Evolutionary conservation across 2,888 invertebrate species (phyloP).

Genomic region (Scaptomyza tumidula): DNA sequence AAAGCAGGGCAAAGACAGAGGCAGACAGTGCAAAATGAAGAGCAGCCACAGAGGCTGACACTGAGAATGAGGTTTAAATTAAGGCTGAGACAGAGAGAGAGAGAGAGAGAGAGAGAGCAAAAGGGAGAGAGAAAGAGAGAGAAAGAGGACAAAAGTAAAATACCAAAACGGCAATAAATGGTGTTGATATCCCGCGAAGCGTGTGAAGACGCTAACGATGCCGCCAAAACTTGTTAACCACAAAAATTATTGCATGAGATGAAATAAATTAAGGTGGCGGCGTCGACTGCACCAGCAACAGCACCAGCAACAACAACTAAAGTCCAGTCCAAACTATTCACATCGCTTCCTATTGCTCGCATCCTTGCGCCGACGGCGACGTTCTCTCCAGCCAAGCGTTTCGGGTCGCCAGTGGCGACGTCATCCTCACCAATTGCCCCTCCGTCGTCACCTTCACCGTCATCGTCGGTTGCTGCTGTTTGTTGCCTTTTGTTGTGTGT

Average conservation of each 20-base stretch:
- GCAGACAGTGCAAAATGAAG: conserved; percentile 58
- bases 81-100: conserved; percentile 7
- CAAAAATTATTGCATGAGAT: conserved; percentile 82
- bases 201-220: conserved; percentile 83
- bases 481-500: conserved; percentile 50
- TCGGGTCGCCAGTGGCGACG: conserved; percentile 78
- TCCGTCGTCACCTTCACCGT: conserved; percentile 40
- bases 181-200: conserved; percentile 83
- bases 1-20: conserved; percentile 28
- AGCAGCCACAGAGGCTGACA: conserved; percentile 53
- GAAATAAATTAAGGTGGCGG: conserved; percentile 82
- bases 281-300: conserved; percentile 68
- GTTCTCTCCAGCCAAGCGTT: conserved; percentile 77
- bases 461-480: conserved; percentile 28
- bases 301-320: conserved; percentile 23
- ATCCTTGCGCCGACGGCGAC: conserved; percentile 69
- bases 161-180: conserved; percentile 82
- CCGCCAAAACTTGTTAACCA: conserved; percentile 83
- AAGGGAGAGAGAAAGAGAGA: conserved; percentile 25
- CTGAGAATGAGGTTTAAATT: conserved; percentile 27
- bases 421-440: conserved; percentile 37
- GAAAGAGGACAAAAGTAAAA: conserved; percentile 62
- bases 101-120: conserved; percentile 19
- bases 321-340: conserved; percentile 70
- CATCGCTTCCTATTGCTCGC: conserved; percentile 78